Percentiles rank a stretch among this genome's conserved stretches.
Evolutionary conservation across 2,113 vertebrate genomes (phyloP).

Genomic region (Centrocercus urophasianus): DNA sequence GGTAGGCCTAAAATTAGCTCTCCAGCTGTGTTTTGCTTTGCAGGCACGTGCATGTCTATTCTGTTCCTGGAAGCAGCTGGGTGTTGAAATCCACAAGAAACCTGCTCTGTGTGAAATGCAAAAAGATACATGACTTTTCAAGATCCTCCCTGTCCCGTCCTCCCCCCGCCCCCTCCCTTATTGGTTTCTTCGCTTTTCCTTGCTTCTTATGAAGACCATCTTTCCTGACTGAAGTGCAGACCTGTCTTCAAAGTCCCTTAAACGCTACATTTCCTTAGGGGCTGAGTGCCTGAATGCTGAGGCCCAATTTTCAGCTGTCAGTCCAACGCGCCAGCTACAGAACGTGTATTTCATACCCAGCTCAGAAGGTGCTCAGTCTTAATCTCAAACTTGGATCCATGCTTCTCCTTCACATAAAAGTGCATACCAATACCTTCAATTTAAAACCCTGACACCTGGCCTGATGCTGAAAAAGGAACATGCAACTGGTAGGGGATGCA

Average conservation of each 20-base stretch:
- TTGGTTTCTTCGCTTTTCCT: neutral
- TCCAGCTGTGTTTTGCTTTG: constrained; percentile 77
- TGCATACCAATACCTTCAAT: neutral
- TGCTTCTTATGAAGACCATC: neutral
- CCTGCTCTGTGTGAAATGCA: constrained; percentile 25
- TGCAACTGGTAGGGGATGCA: neutral
- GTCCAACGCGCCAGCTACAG: neutral
- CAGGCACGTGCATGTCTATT: constrained; percentile 73
- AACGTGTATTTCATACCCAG: neutral
- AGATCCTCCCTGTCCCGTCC: neutral
- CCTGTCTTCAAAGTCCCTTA: neutral
- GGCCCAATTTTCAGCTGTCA: neutral
- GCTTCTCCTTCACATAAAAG: neutral
- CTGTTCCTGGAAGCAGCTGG: constrained; percentile 64
- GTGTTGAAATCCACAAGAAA: constrained; percentile 58
- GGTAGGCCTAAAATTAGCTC: constrained; percentile 71
- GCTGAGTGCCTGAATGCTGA: neutral
- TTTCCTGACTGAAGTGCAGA: constrained; percentile 16
- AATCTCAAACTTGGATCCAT: neutral
- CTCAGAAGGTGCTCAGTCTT: accelerated
- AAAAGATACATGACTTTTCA: neutral
- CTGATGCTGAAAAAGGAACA: neutral
- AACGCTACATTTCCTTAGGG: neutral
- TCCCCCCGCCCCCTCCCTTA: neutral
- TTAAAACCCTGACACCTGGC: neutral